Base-by-base conservation (phyloP, 2,888 invertebrate genomes). In the Taenaris catops region DNA sequence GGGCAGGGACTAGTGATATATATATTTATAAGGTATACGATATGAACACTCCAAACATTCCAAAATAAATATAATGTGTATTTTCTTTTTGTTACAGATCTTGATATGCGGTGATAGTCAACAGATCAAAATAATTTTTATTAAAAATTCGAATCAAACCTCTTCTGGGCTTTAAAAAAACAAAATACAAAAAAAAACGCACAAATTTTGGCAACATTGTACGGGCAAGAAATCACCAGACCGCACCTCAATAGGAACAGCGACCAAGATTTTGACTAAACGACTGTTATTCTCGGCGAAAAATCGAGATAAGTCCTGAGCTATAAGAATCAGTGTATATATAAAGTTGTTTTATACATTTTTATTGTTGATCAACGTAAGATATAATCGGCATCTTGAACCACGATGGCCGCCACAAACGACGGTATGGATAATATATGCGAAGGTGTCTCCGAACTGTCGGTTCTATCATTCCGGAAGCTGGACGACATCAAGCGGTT, bases 31-130 rank as follows among this genome's bases (percentile, higher is more conserved):
- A n/a, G n/a, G n/a, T n/a, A n/a, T n/a, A n/a, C n/a, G n/a, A n/a
- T n/a, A n/a, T n/a, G n/a, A n/a, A n/a, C n/a, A n/a, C n/a, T n/a
- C n/a, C n/a, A n/a, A n/a, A n/a, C n/a, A n/a, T n/a, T n/a, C n/a
- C n/a, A n/a, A n/a, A n/a, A n/a, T n/a, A n/a, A n/a, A n/a, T n/a
- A n/a, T n/a, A n/a, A n/a, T n/a, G n/a, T n/a, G n/a, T n/a, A n/a
- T n/a, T n/a, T n/a, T n/a, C n/a, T 4, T 42, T 39, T 49, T 2
- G 33, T 63, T 83, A 26, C 84, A 86, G 84, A 74, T 84, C 81
- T 81, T 84, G 83, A 79, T 59, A 83, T 83, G 84, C 80, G 78
- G 76, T 79, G 68, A 78, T 66, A 71, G 59, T 66, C 61, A 46
- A 41, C 56, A 53, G 46, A 57, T 49, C 60, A 63, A 51, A 44